Conservation (phyloP, 2,888 invertebrate species). For the Cryptocephalus moraei region DNA sequence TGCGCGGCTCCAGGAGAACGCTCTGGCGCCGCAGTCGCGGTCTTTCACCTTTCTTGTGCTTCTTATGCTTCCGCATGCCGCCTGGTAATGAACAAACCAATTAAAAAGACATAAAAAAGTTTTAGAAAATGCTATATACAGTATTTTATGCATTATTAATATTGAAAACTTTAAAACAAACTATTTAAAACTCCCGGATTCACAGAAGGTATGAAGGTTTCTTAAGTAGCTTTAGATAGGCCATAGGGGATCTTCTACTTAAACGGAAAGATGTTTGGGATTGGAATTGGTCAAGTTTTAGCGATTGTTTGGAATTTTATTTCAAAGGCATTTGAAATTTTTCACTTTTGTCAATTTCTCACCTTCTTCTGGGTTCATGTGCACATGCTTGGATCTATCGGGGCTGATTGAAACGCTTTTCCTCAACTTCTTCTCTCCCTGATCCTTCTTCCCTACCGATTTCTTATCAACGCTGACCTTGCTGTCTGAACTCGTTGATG, state of each 20-base stretch:
- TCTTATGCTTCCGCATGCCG: conserved; percentile 30
- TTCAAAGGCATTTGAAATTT: too few species aligned
- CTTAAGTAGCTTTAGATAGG: too few species aligned
- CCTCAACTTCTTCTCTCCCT: conserved; percentile 20
- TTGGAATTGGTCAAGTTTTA: too few species aligned
- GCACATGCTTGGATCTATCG: conserved; percentile 31
- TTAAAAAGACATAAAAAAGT: not conserved
- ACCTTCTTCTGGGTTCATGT: conserved; percentile 28
- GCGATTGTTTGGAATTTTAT: too few species aligned
- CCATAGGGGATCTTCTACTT: too few species aligned
- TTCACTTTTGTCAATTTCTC: not conserved
- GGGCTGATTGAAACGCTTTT: conserved; percentile 35
- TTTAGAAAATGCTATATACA: too few species aligned
- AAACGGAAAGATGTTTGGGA: too few species aligned
- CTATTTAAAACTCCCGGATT: too few species aligned
- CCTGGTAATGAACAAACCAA: conserved; percentile 6
- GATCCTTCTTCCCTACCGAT: conserved; percentile 11
- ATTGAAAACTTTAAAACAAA: too few species aligned
- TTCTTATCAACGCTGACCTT: conserved; percentile 15
- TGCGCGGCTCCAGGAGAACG: conserved; percentile 25
- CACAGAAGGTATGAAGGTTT: too few species aligned
- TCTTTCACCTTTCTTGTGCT: conserved; percentile 28
- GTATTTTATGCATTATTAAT: too few species aligned
- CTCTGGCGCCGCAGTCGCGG: conserved; percentile 17
- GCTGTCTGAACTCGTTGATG: conserved; percentile 26